phyloP scores from a whole-genome alignment of 1,140 invertebrate species.

The Uloborus diversus region DNA sequence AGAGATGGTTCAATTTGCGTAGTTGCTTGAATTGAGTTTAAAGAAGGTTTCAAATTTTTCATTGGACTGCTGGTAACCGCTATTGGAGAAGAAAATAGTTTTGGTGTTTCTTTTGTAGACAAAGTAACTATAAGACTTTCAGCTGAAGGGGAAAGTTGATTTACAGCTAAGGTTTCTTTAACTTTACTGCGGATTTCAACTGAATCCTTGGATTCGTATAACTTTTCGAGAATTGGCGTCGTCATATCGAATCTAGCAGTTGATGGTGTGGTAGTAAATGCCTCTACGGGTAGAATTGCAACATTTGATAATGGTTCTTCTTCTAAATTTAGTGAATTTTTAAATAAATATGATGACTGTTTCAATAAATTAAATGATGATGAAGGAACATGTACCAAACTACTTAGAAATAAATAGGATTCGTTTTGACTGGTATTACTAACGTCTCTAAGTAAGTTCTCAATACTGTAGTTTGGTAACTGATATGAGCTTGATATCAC shows the following conservation, averaged over 20 bases:
- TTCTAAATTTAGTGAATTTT: slow-evolving; percentile 6
- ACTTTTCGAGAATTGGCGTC: not conserved
- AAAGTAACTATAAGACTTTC: too few species aligned
- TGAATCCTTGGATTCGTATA: not conserved
- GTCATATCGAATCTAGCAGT: not conserved
- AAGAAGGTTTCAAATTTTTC: too few species aligned
- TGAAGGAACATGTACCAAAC: slow-evolving; percentile 4
- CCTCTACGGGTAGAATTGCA: not conserved
- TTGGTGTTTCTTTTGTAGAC: too few species aligned
- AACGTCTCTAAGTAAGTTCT: not conserved
- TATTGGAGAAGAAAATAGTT: too few species aligned
- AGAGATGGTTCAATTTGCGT: too few species aligned
- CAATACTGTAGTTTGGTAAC: not conserved
- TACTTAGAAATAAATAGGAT: not conserved
- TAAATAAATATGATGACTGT: slow-evolving; percentile 24
- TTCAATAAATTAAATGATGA: slow-evolving; percentile 6
- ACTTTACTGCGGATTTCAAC: not conserved
- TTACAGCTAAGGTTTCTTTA: not conserved
- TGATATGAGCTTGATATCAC: not conserved
- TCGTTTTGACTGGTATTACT: not conserved
- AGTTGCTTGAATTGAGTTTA: too few species aligned
- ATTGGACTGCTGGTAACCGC: too few species aligned
- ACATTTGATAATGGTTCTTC: not conserved
- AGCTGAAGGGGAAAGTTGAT: not conserved
- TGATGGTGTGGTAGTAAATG: not conserved